Conservation (phyloP, 2,888 invertebrate species). For the Cynaeus angustus region DNA sequence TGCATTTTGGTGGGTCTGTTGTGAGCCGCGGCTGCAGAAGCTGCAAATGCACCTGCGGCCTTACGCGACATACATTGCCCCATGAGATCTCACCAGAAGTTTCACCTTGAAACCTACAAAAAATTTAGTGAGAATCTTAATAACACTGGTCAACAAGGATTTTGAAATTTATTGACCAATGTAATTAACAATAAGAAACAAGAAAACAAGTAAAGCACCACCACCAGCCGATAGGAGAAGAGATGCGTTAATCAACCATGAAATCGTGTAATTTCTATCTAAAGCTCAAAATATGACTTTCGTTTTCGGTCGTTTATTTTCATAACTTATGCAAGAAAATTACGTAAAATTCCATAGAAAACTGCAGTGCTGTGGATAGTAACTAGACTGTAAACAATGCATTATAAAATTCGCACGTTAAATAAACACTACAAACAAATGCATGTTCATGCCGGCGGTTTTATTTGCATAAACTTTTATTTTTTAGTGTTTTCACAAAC, state of each 20-base stretch:
- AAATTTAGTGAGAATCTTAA: background rate
- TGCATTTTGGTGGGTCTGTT: conserved; percentile 71
- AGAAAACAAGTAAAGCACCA: background rate
- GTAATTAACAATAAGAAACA: no score
- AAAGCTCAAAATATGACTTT: conserved; percentile 1
- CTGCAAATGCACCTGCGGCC: conserved; percentile 76
- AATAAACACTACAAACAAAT: background rate
- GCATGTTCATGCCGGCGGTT: background rate
- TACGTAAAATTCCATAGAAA: conserved; percentile 20
- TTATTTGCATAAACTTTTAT: background rate
- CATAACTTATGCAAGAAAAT: conserved; percentile 24
- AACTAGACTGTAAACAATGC: conserved; percentile 28
- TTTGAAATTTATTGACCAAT: no score
- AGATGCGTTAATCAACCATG: background rate
- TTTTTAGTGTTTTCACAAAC: background rate
- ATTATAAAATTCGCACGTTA: conserved; percentile 3
- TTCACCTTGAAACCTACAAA: conserved; percentile 24
- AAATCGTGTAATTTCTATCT: no score
- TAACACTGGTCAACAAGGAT: background rate
- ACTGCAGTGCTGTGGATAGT: conserved; percentile 1
- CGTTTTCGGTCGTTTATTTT: conserved; percentile 5
- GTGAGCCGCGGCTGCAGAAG: conserved; percentile 76
- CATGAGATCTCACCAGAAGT: conserved; percentile 72
- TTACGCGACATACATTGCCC: conserved; percentile 86
- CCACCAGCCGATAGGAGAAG: background rate